These are phyloP conservation scores for Phodopus roborovskii DNA, from an alignment of 2,113 vertebrate species.

Conservation along the genomic window DNA sequence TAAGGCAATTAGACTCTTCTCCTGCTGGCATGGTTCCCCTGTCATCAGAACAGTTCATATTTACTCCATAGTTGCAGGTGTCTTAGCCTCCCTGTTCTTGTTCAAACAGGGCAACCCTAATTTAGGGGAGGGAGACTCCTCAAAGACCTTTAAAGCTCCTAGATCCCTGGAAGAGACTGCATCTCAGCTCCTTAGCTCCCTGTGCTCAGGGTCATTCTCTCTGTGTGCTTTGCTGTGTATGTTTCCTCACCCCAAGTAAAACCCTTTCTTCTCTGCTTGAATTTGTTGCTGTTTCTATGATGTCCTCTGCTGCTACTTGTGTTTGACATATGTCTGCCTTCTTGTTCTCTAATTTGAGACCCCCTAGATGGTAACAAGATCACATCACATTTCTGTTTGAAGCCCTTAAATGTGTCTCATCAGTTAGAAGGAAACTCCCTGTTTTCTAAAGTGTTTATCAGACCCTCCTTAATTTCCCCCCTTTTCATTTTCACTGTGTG, in stretches of 20 bases:
- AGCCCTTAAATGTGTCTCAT: conserved; percentile 12
- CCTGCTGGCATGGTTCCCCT: not conserved
- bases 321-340: not conserved
- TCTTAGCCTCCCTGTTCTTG: not conserved
- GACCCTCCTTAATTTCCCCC: not conserved
- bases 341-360: no score
- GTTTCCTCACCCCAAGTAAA: not conserved
- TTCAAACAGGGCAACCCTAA: not conserved
- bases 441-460: not conserved
- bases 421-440: not conserved
- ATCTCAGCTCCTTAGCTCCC: not conserved
- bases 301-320: not conserved
- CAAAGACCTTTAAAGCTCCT: not conserved
- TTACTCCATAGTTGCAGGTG: not conserved
- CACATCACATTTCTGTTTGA: not conserved
- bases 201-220: not conserved
- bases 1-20: no score
- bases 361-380: not conserved
- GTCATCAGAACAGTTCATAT: not conserved
- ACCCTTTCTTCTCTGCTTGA: not conserved
- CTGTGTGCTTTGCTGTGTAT: not conserved
- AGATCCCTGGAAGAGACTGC: not conserved
- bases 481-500: not conserved
- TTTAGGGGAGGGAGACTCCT: not conserved
- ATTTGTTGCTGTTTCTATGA: not conserved